Percentiles rank a stretch among this genome's conserved stretches.
phyloP scores from a whole-genome alignment of 1,140 invertebrate genomes.

The Cylas formicarius region DNA sequence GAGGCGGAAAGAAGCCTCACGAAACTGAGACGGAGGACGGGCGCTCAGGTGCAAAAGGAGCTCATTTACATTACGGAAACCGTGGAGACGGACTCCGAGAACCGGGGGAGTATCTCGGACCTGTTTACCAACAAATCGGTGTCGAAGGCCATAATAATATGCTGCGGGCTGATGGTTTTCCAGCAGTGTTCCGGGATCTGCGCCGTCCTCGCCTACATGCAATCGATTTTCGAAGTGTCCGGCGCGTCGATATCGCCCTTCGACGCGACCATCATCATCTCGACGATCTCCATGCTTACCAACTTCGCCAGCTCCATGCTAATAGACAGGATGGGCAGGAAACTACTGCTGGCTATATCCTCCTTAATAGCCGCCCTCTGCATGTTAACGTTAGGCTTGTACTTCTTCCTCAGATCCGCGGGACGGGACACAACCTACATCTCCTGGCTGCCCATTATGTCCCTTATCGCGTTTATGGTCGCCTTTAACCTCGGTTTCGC shows the following conservation, averaged over 20 bases:
- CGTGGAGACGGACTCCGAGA: slow-evolving; percentile 23
- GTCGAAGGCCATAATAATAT: slow-evolving; percentile 59
- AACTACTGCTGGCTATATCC: slow-evolving; percentile 19
- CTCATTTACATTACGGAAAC: slow-evolving; percentile 46
- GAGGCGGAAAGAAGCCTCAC: slow-evolving; percentile 19
- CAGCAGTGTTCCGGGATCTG: slow-evolving; percentile 76
- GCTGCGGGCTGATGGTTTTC: slow-evolving; percentile 59
- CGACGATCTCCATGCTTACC: slow-evolving; percentile 15
- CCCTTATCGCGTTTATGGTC: slow-evolving; percentile 29
- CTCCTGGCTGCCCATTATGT: slow-evolving; percentile 29
- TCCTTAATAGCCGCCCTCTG: slow-evolving; percentile 8
- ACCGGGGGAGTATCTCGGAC: slow-evolving; percentile 42
- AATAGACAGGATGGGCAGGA: slow-evolving; percentile 40
- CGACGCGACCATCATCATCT: slow-evolving; percentile 18
- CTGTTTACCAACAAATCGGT: slow-evolving; percentile 48
- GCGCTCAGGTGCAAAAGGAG: slow-evolving; percentile 51
- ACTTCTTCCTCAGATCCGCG: slow-evolving; percentile 20
- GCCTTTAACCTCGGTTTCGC: slow-evolving; percentile 54
- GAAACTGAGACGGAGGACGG: slow-evolving; percentile 19
- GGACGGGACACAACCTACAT: slow-evolving; percentile 16
- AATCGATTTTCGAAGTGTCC: slow-evolving; percentile 59
- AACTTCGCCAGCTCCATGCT: slow-evolving; percentile 14
- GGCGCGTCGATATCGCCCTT: slow-evolving; percentile 46
- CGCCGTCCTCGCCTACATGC: slow-evolving; percentile 72
- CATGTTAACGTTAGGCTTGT: slow-evolving; percentile 21